Base-by-base conservation (phyloP, 2,113 vertebrate genomes). In the Egretta garzetta region DNA sequence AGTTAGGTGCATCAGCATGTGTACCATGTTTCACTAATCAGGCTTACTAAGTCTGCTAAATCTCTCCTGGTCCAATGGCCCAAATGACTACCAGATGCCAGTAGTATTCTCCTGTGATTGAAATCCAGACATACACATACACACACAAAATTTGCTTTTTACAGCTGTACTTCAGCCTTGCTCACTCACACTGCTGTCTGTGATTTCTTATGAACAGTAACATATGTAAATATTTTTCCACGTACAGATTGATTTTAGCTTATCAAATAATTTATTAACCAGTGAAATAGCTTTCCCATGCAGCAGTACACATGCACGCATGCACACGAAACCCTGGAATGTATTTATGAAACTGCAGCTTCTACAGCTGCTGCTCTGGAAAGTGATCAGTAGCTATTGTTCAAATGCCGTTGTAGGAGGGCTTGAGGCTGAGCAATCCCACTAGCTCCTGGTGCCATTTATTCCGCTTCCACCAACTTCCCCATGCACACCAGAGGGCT, bases 321-420 rank as follows among this genome's bases (percentile, higher is more conserved):
- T 12, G 23, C 15, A 37, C 33, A 62, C 10, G 8, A 83, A 89
- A 37, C 50, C 21, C 39, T 84, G 66, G 12, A 16, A 72, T 43
- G 17, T 35, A 41, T 72, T 96, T 71, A 39, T 59, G 67, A 55
- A 59, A 79, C 45, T 47, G 33, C 53, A 81, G 71, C 30, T 45
- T 22, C 55, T 77, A 45, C 62, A 95, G 80, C 79, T 96, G 79
- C 35, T 92, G 22, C 72, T 82, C 50, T 94, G 80, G 56, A 93
- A 91, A 28, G 72, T n/a, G 83, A 91, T 97, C 86, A 93, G 49
- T 82, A 68, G 49, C 67, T 84, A 52, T 82, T 91, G 60, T 92
- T 95, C 84, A 76, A 82, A 70, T 37, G 59, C 41, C 16, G 4
- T 53, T 43, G 26, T 24, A 92, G 82, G 50, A 93, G 45, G 30